Percentiles rank a stretch among this genome's conserved stretches.
Conservation (phyloP, 1,140 invertebrate genomes). For the Aricia agestis region DNA sequence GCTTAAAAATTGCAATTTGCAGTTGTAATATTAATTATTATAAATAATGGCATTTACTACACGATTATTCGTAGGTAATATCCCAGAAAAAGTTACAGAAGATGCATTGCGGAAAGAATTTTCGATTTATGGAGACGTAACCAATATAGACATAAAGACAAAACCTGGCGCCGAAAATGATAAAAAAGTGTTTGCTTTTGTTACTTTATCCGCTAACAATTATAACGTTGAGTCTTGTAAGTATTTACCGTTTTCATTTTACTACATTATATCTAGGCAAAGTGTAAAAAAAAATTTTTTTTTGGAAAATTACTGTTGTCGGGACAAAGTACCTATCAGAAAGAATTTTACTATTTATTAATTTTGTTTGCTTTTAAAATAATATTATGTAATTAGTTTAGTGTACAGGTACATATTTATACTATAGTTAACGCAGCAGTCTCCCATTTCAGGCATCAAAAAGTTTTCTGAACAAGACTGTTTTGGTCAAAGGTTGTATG, state of each 20-base stretch:
- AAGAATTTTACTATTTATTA: too few relatives aligned
- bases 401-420: too few relatives aligned
- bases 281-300: not conserved
- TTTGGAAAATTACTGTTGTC: not conserved
- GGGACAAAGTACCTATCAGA: too few relatives aligned
- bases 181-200: conserved; percentile 57
- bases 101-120: conserved; percentile 44
- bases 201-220: conserved; percentile 50
- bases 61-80: conserved; percentile 61
- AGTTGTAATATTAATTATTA: not conserved
- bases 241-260: conserved; percentile 26
- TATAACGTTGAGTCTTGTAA: conserved; percentile 59
- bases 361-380: too few relatives aligned
- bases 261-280: not conserved
- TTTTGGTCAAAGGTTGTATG: conserved; percentile 51
- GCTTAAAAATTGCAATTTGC: too few relatives aligned
- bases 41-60: conserved; percentile 30
- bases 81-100: conserved; percentile 47
- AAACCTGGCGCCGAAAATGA: conserved; percentile 46
- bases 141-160: conserved; percentile 55
- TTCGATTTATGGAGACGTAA: conserved; percentile 53
- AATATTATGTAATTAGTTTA: too few relatives aligned
- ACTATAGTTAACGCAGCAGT: too few relatives aligned
- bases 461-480: conserved; percentile 51
- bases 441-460: conserved; percentile 50